Percentiles rank a stretch among this genome's conserved stretches.
phyloP scores from a whole-genome alignment of 2,888 invertebrate species.

The Esperia sulphurella region DNA sequence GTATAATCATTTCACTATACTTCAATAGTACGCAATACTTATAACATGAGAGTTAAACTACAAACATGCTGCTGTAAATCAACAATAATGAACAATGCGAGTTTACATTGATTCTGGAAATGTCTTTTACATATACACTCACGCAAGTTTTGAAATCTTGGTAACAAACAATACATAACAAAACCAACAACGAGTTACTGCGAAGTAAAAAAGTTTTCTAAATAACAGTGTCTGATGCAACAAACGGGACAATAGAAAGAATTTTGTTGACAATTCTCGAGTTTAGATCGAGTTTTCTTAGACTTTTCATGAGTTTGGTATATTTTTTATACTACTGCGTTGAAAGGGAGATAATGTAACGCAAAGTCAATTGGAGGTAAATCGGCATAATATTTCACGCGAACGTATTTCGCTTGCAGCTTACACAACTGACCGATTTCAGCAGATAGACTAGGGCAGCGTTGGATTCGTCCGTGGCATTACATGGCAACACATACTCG shows the following conservation, averaged over 20 bases:
- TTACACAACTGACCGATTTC: too few species aligned
- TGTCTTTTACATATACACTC: slow-evolving; percentile 41
- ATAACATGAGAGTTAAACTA: slow-evolving; percentile 22
- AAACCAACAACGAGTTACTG: slow-evolving; percentile 29
- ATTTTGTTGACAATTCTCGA: slow-evolving; percentile 36
- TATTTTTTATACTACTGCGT: too few species aligned
- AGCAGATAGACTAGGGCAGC: too few species aligned
- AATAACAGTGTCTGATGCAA: slow-evolving; percentile 38
- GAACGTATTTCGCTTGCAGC: too few species aligned
- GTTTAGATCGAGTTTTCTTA: slow-evolving; percentile 7
- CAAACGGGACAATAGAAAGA: slow-evolving; percentile 38
- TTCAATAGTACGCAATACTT: too few species aligned
- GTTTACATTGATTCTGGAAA: slow-evolving; percentile 70
- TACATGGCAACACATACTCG: too few species aligned
- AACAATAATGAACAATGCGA: slow-evolving; percentile 63
- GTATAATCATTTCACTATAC: too few species aligned
- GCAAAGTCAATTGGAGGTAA: too few species aligned
- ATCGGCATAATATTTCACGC: too few species aligned
- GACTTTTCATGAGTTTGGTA: not conserved
- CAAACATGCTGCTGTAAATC: slow-evolving; percentile 44
- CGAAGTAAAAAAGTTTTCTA: slow-evolving; percentile 52
- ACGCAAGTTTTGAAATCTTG: slow-evolving; percentile 47
- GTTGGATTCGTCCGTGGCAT: too few species aligned
- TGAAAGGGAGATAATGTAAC: too few species aligned
- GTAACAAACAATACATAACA: slow-evolving; percentile 52